Conservation (phyloP, 2,113 vertebrate species). For the Sapajus apella region DNA sequence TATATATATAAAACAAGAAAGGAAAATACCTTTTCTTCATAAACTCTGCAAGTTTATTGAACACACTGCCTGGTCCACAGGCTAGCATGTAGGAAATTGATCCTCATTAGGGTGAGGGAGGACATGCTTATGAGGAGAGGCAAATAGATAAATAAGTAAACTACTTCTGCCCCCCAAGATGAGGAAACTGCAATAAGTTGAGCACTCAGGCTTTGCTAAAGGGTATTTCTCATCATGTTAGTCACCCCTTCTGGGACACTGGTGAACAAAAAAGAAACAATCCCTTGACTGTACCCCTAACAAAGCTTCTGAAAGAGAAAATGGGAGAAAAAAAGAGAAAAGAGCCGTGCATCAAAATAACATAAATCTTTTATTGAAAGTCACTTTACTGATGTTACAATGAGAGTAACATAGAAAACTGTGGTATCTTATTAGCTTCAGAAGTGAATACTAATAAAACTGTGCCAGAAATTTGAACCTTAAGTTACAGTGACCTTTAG, state of each 20-base stretch:
- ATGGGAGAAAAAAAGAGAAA: neutral
- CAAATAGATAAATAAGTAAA: neutral
- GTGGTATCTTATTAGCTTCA: conserved; percentile 80
- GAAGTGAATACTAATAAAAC: conserved; percentile 82
- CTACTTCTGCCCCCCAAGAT: neutral
- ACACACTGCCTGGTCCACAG: neutral
- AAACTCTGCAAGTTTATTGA: too few species aligned
- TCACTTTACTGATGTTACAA: conserved; percentile 86
- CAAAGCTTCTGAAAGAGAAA: neutral
- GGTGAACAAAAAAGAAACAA: neutral
- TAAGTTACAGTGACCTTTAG: conserved; percentile 79
- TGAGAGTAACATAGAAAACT: conserved; percentile 84
- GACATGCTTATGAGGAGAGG: neutral
- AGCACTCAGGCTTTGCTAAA: neutral
- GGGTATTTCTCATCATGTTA: neutral
- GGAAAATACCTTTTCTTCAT: too few species aligned
- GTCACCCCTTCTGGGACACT: neutral
- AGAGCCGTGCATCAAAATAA: conserved; percentile 56
- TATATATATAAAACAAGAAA: too few species aligned
- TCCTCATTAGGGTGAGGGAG: neutral
- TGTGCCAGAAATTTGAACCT: conserved; percentile 80
- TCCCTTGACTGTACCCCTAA: too few species aligned
- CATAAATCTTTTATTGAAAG: conserved; percentile 80
- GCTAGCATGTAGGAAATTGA: neutral
- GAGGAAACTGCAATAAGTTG: neutral